Evolutionary conservation across 2,113 vertebrate species (phyloP).

Genomic region (Ciconia maguari): DNA sequence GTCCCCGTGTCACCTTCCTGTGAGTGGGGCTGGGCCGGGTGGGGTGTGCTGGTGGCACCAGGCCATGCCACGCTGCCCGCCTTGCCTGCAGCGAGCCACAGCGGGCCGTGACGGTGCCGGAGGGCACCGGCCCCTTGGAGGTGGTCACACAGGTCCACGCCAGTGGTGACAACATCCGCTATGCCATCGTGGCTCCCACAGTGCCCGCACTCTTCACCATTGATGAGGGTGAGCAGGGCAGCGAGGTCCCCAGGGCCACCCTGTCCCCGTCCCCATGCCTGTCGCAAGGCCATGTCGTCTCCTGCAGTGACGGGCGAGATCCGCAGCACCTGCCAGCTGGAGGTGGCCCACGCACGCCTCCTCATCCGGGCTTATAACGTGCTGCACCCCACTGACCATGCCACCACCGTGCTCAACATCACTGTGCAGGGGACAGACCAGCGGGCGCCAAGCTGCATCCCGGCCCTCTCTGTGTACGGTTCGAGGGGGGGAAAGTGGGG

Average conservation of each 20-base stretch:
- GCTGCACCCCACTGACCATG: not conserved
- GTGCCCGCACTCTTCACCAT: constrained; percentile 39
- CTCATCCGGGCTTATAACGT: constrained; percentile 61
- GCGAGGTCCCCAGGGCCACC: fast-evolving
- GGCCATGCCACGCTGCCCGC: fast-evolving
- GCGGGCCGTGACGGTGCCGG: not conserved
- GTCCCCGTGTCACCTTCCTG: constrained; percentile 64
- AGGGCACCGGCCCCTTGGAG: constrained; percentile 27
- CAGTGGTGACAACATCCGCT: constrained; percentile 45
- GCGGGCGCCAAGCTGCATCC: constrained; percentile 55
- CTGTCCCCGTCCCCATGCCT: not conserved
- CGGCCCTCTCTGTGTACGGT: constrained; percentile 65
- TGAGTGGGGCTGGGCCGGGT: not conserved
- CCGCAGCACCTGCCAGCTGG: constrained; percentile 43
- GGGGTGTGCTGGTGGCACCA: not conserved
- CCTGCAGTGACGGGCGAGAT: constrained; percentile 62
- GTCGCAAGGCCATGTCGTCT: fast-evolving
- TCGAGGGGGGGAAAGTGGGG: no score
- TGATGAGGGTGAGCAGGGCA: not conserved
- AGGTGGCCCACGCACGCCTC: not conserved
- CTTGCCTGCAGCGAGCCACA: not conserved
- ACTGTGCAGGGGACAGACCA: constrained; percentile 20
- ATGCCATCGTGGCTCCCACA: constrained; percentile 37
- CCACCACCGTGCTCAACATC: constrained; percentile 14
- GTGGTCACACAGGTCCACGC: constrained; percentile 49